Conservation (phyloP, 2,113 vertebrate species). For the Tupaia tana region DNA sequence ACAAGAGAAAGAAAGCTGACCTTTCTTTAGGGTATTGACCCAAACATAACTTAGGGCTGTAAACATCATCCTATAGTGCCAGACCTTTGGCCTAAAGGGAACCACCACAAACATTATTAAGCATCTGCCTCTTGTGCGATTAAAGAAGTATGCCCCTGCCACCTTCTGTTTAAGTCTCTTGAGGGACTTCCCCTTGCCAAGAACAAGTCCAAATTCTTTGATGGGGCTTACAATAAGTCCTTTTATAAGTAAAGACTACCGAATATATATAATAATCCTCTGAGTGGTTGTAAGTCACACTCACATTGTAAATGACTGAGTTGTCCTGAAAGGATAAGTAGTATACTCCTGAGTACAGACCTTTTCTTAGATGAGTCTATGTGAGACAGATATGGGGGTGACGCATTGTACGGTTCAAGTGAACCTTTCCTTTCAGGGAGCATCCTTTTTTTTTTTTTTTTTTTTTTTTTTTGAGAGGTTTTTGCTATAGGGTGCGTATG, state of each 20-base stretch:
- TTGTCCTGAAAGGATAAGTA: neutral
- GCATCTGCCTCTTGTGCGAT: neutral
- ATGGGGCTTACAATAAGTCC: neutral
- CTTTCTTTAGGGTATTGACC: neutral
- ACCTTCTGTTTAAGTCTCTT: conserved; percentile 19
- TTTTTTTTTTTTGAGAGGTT: too few species aligned
- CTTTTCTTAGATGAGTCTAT: conserved; percentile 7
- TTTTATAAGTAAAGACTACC: conserved; percentile 8
- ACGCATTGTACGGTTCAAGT: neutral
- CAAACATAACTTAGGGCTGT: conserved; percentile 22
- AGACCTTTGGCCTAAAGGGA: neutral
- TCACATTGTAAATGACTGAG: conserved; percentile 33
- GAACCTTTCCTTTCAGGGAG: conserved; percentile 27
- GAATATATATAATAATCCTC: conserved; percentile 47
- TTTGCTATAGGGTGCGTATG: too few species aligned
- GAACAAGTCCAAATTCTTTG: conserved; percentile 34
- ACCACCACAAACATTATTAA: conserved; percentile 23
- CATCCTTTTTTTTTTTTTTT: neutral
- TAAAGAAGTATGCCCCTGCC: neutral
- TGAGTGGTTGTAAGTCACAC: neutral
- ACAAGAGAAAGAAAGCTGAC: neutral
- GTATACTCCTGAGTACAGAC: neutral
- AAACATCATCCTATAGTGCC: neutral
- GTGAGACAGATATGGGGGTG: neutral
- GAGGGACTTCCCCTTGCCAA: neutral